A percentile compares a stretch with the other conserved stretches of the same genome.
These are phyloP conservation scores for Cantharis lateralis DNA, from an alignment of 2,888 invertebrate species.

Conservation along the genomic window DNA sequence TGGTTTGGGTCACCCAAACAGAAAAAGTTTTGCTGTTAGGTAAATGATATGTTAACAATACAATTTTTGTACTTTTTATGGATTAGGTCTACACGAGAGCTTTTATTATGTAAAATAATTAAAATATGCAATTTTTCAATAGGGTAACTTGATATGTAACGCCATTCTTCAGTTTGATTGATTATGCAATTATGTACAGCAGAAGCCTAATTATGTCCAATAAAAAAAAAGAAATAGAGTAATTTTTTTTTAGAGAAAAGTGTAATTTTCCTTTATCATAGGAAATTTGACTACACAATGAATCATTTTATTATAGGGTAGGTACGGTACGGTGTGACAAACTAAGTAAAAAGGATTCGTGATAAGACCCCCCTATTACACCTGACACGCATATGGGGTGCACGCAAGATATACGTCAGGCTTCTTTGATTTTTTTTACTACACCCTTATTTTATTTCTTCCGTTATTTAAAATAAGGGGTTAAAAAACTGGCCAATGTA, in stretches of 20 bases:
- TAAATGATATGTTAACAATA: not conserved
- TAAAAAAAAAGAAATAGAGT: not conserved
- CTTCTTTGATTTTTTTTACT: slow-evolving; percentile 17
- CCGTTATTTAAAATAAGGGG: slow-evolving; percentile 3
- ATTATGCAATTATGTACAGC: not conserved
- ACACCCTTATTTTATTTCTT: slow-evolving; percentile 6
- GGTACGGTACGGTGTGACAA: slow-evolving; percentile 6
- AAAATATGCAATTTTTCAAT: not conserved
- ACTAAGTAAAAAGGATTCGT: slow-evolving; percentile 17
- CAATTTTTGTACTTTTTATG: not conserved
- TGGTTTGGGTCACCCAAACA: not conserved
- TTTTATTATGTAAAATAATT: not conserved
- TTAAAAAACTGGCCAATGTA: not conserved
- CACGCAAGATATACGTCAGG: slow-evolving; percentile 14
- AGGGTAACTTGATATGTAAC: not conserved
- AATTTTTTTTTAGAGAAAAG: not conserved
- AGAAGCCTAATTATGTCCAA: not conserved
- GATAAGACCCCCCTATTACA: slow-evolving; percentile 20
- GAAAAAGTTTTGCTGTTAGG: not conserved
- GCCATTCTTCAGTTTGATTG: not conserved
- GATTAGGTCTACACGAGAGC: not conserved
- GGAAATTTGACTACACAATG: slow-evolving; percentile 2
- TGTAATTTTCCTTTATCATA: not conserved
- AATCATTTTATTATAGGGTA: slow-evolving; percentile 6
- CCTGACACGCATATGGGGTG: slow-evolving; percentile 20